Base-by-base conservation (phyloP, 1,140 invertebrate species). In the Ectropis grisescens region DNA sequence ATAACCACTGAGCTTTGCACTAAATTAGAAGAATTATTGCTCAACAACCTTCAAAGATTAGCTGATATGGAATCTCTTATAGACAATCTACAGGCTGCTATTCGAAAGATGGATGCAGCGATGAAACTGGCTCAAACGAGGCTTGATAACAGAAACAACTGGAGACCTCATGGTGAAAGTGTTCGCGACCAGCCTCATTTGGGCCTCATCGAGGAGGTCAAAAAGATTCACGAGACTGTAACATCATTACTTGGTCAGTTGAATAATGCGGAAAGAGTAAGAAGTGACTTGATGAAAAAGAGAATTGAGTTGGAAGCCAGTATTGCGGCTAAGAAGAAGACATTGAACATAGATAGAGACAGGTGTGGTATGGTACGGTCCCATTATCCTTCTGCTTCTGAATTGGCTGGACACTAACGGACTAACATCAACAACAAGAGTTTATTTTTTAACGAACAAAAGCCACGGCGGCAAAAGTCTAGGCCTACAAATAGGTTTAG, bases 91-190 rank as follows among this genome's bases (percentile, higher is more conserved):
- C 83, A 87, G 34, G 72, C 70, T 14, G 85, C 85, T 1, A 82
- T 91, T 1, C 81, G 83, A 37, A 86, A 86, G 50, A 85, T 92
- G 57, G 89, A 93, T 50, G 76, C 85, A 5, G 86, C 88, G 2
- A 87, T 92, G 85, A 93, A 93, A 64, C 84, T 91, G 13, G 90
- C 90, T 10, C 91, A 93, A 70, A 93, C 91, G 0, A 85, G 91
- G 44, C 78, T 94, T 33, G 85, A 90, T 52, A 90, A 91, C 50
- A 83, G 91, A 39, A 83, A 86, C 23, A 71, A 80, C 23, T 82
- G 83, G 33, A 76, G 88, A 16, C 88, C 89, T 10, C 82, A 87
- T 24, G 87, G 91, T 5, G 91, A 93, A 69, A 90, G 84, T 49
- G 91, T 90, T 35, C 80, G 90, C 28, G 91, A 93, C 60, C 66